Evolutionary conservation across 2,797 vertebrate species (phyloP), one percentile per base, ranked within the genome.

Genomic region (Nasua narica): DNA sequence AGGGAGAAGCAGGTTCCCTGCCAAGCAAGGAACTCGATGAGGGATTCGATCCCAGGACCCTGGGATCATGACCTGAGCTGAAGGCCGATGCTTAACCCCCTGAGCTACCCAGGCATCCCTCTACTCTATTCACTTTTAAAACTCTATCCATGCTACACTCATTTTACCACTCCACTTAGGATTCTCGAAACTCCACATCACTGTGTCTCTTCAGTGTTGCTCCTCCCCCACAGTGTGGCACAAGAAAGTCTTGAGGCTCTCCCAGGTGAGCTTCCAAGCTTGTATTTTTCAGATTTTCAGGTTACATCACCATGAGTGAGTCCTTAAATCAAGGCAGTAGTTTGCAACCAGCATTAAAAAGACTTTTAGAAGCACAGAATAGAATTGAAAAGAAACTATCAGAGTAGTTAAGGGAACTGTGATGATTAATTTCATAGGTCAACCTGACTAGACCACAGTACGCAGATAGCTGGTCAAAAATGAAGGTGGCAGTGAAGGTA

Each of bases 11-110:
- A 67, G 65, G 65, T 2, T 67, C 18, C 65, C 16, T 0, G 18
- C 29, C 15, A 13, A 62, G 11, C n/a, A 35, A 7, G n/a, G 18
- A 67, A n/a, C n/a, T n/a, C 1, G n/a, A n/a, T 18, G n/a, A 0
- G 32, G 62, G 62, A 35, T n/a, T 65, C 3, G 32, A 65, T 65
- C 62, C 32, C 32, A n/a, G 32, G 62, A 18, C 62, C 27, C 62
- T 2, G 18, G n/a, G 62, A 67, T 21, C n/a, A 67, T 11, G 29
- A 35, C 65, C 65, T 67, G 65, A 35, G 7, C 32, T 4, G 18
- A 67, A 67, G 62, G 16, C 62, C 3, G 0, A 67, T 8, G 1
- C 29, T 62, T 35, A 67, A 67, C 32, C 32, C 6, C 19, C 62
- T 67, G 62, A 21, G 18, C 35, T n/a, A 67, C 65, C n/a, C 4